phyloP scores from a whole-genome alignment of 2,797 vertebrate species.

The Microctenopoma steveboyesi region DNA sequence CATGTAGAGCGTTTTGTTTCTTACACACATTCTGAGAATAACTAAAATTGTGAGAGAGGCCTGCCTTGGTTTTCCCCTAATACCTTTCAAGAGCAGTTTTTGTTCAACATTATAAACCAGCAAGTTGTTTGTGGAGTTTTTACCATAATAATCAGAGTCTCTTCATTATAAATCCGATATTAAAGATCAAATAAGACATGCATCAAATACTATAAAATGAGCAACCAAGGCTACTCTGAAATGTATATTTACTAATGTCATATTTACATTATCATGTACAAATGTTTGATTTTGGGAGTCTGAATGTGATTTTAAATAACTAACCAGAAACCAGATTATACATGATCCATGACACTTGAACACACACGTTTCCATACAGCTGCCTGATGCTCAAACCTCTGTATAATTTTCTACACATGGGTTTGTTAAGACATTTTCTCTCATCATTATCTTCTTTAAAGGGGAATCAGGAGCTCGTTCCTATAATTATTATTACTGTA shows the following conservation, averaged over 20 bases:
- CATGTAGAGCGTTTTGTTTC: constrained; percentile 81
- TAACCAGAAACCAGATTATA: neutral
- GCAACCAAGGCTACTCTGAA: neutral
- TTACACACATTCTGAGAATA: constrained; percentile 80
- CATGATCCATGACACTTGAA: too few species aligned
- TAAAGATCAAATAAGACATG: constrained; percentile 39
- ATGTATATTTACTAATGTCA: neutral
- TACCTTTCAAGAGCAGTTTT: constrained; percentile 47
- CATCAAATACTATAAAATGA: constrained; percentile 32
- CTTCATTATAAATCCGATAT: constrained; percentile 1
- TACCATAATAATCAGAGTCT: constrained; percentile 1
- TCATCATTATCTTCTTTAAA: too few species aligned
- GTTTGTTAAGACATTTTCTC: too few species aligned
- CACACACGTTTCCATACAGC: too few species aligned
- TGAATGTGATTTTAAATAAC: too few species aligned
- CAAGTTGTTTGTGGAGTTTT: constrained; percentile 30
- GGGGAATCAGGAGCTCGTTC: too few species aligned
- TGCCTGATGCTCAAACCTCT: too few species aligned
- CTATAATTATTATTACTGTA: too few species aligned
- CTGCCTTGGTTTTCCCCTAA: constrained; percentile 43
- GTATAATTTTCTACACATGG: too few species aligned
- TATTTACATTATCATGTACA: neutral
- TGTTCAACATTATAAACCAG: constrained; percentile 26
- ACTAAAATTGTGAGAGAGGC: constrained; percentile 65
- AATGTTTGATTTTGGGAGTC: neutral